These are phyloP conservation scores for Tribolium madens DNA, from an alignment of 1,140 invertebrate species.

Conservation along the genomic window DNA sequence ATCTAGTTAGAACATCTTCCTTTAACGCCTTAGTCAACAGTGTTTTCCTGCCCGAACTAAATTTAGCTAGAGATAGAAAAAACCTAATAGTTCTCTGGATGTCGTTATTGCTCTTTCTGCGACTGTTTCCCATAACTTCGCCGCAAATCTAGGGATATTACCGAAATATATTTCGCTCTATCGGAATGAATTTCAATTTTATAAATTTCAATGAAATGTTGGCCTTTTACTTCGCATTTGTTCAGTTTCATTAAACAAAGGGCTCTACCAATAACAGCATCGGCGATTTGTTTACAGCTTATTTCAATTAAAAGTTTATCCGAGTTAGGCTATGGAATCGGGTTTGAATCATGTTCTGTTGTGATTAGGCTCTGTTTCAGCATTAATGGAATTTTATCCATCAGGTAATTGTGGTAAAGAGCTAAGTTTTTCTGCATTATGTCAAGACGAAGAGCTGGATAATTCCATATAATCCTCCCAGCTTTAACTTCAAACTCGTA, in stretches of 20 bases:
- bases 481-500: background rate
- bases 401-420: background rate
- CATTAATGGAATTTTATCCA: slow-evolving; percentile 5
- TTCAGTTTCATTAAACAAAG: background rate
- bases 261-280: background rate
- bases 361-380: background rate
- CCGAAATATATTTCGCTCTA: background rate
- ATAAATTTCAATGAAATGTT: background rate
- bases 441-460: background rate
- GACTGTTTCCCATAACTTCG: background rate
- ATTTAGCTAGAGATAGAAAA: background rate
- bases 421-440: background rate
- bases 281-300: slow-evolving; percentile 21
- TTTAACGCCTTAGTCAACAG: slow-evolving; percentile 43
- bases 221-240: background rate
- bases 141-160: background rate
- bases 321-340: background rate
- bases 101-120: slow-evolving; percentile 1
- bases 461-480: background rate
- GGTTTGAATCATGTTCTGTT: slow-evolving; percentile 8
- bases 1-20: slow-evolving; percentile 39
- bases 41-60: slow-evolving; percentile 36
- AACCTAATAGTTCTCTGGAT: slow-evolving; percentile 10
- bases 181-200: background rate
- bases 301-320: slow-evolving; percentile 37